These are phyloP conservation scores for Pyrgus malvae DNA, from an alignment of 2,888 invertebrate genomes.

Conservation along the genomic window DNA sequence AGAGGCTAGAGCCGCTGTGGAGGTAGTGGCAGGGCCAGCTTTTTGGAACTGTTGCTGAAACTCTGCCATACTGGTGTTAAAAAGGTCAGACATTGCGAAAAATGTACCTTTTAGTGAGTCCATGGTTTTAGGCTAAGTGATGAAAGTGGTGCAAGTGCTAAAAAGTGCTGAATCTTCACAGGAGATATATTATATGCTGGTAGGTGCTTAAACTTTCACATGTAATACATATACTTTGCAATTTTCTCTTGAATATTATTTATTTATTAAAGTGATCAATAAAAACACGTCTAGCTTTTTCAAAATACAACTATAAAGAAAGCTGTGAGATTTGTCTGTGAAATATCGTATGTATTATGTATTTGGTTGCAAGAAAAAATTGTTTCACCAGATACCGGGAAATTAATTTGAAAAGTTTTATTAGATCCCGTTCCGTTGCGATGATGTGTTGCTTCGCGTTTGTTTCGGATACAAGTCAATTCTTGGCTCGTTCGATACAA, in stretches of 20 bases:
- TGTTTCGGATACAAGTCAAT: slow-evolving; percentile 26
- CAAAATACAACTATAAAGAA: too few relatives aligned
- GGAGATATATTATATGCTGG: too few relatives aligned
- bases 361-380: slow-evolving; percentile 63
- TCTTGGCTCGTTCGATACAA: slow-evolving; percentile 9
- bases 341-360: slow-evolving; percentile 67
- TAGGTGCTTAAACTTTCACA: too few relatives aligned
- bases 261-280: too few relatives aligned
- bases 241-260: too few relatives aligned
- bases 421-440: slow-evolving; percentile 28
- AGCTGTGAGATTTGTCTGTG: too few relatives aligned
- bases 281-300: too few relatives aligned
- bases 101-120: neutral
- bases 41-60: slow-evolving; percentile 7
- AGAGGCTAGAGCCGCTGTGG: slow-evolving; percentile 7
- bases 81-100: neutral
- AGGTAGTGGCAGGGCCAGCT: neutral
- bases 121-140: neutral
- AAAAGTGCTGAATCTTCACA: too few relatives aligned
- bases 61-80: slow-evolving; percentile 17
- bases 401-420: slow-evolving; percentile 50
- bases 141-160: too few relatives aligned
- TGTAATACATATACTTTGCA: too few relatives aligned
- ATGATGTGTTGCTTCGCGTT: slow-evolving; percentile 29
- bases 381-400: slow-evolving; percentile 39